Conservation (phyloP, 2,797 vertebrate genomes). For the Hirundo rustica region DNA sequence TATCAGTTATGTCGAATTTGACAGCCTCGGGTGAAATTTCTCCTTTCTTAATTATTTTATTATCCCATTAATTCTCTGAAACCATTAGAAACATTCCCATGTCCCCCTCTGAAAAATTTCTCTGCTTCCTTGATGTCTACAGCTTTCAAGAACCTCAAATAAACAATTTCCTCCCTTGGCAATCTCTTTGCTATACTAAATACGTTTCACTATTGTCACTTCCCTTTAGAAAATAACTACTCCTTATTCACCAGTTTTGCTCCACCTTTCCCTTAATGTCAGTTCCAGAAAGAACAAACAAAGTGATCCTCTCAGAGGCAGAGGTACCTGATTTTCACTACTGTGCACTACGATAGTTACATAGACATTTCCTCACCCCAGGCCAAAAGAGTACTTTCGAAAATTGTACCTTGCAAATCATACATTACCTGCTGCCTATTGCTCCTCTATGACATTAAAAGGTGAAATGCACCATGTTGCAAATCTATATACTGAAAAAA, state of each 20-base stretch:
- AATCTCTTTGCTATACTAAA: neutral
- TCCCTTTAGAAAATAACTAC: neutral
- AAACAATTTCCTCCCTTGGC: constrained; percentile 6
- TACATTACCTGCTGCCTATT: neutral
- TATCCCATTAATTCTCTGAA: constrained; percentile 51
- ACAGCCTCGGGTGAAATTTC: constrained; percentile 51
- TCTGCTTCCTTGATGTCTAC: neutral
- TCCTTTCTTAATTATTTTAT: constrained; percentile 59
- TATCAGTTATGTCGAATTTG: constrained; percentile 39
- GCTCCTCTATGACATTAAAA: neutral
- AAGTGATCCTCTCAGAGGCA: neutral
- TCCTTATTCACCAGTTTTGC: neutral
- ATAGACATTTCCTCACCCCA: neutral
- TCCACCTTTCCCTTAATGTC: neutral
- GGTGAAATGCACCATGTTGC: neutral
- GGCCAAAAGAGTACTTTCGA: neutral
- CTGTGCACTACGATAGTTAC: neutral
- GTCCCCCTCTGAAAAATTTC: neutral
- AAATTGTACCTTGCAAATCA: neutral
- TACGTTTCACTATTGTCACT: neutral
- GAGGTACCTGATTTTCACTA: neutral
- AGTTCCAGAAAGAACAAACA: neutral
- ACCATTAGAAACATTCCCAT: constrained; percentile 7
- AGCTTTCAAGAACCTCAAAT: constrained; percentile 23
- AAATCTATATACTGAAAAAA: neutral